Percentiles rank a stretch among this genome's conserved stretches.
Evolutionary conservation across 2,797 vertebrate species (phyloP).

Genomic region (Melanotaenia trifasciata): DNA sequence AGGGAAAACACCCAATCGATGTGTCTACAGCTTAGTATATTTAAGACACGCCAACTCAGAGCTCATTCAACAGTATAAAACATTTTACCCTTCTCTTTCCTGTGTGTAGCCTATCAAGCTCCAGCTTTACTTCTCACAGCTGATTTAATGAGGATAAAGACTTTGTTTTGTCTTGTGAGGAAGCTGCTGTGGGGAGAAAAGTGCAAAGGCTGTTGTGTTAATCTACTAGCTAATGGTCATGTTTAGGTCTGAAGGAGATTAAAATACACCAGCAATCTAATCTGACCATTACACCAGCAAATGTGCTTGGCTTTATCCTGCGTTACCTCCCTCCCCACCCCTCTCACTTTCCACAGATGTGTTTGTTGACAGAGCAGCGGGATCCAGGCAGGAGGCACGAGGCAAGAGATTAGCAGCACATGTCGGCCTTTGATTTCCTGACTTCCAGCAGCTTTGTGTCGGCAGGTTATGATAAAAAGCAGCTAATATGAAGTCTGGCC

Average conservation of each 20-base stretch:
- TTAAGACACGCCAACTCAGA: slow-evolving; percentile 32
- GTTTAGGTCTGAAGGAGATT: slow-evolving; percentile 64
- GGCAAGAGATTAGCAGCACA: slow-evolving; percentile 45
- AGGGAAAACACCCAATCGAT: slow-evolving; percentile 48
- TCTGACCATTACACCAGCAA: slow-evolving; percentile 54
- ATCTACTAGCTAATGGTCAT: slow-evolving; percentile 42
- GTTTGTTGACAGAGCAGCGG: slow-evolving; percentile 48
- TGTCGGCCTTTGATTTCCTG: slow-evolving; percentile 48
- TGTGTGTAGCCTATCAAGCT: slow-evolving; percentile 20
- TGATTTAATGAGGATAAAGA: slow-evolving; percentile 24
- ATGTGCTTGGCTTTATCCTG: not conserved
- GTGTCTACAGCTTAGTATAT: slow-evolving; percentile 51
- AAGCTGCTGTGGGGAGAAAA: slow-evolving; percentile 17
- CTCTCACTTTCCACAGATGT: slow-evolving; percentile 50
- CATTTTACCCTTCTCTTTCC: slow-evolving; percentile 31
- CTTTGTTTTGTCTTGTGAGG: slow-evolving; percentile 46
- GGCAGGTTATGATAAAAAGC: slow-evolving; percentile 15
- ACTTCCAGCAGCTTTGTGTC: slow-evolving; percentile 23
- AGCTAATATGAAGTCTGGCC: not conserved
- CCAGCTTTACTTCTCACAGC: slow-evolving; percentile 6
- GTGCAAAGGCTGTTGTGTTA: slow-evolving; percentile 27
- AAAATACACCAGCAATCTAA: slow-evolving; percentile 66
- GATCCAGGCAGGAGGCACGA: slow-evolving; percentile 24
- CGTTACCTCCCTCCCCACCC: slow-evolving; percentile 8
- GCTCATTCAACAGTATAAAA: slow-evolving; percentile 27